Evolutionary conservation across 2,888 invertebrate genomes (phyloP).

Genomic region (Willowsia nigromaculata): DNA sequence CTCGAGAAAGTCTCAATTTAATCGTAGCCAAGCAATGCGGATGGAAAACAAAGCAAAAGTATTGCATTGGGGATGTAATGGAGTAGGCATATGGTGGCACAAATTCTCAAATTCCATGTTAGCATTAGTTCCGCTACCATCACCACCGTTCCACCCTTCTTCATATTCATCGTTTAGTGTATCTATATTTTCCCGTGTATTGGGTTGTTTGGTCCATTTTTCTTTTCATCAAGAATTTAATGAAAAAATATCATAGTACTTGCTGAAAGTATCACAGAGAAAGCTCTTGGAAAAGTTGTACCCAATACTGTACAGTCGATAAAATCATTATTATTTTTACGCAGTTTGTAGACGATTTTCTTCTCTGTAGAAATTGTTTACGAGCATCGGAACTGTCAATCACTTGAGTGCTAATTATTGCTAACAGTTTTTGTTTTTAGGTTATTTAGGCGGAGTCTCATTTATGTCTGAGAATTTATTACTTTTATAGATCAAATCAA

Average conservation of each 20-base stretch:
- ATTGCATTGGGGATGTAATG: background rate
- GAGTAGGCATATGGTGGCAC: background rate
- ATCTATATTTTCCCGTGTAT: background rate
- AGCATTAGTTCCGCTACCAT: background rate
- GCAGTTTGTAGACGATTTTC: too few species aligned
- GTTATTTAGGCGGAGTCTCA: too few species aligned
- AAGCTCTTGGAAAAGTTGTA: background rate
- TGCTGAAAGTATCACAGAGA: background rate
- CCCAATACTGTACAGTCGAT: background rate
- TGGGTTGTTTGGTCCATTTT: constrained; percentile 1
- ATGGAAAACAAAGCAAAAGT: constrained; percentile 24
- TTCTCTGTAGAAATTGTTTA: too few species aligned
- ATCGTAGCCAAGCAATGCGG: constrained; percentile 48
- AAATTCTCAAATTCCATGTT: background rate
- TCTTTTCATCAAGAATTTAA: background rate
- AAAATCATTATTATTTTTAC: too few species aligned
- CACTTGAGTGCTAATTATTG: too few species aligned
- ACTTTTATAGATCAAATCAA: too few species aligned
- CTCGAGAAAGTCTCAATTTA: constrained; percentile 13
- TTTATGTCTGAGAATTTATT: too few species aligned
- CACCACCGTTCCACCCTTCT: background rate
- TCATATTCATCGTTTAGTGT: background rate
- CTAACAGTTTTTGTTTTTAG: too few species aligned
- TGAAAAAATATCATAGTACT: background rate
- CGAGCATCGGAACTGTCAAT: too few species aligned